Percentiles rank a stretch among this genome's conserved stretches.
Evolutionary conservation across 2,113 vertebrate genomes (phyloP).

Genomic region (Erythrocercus mccallii): DNA sequence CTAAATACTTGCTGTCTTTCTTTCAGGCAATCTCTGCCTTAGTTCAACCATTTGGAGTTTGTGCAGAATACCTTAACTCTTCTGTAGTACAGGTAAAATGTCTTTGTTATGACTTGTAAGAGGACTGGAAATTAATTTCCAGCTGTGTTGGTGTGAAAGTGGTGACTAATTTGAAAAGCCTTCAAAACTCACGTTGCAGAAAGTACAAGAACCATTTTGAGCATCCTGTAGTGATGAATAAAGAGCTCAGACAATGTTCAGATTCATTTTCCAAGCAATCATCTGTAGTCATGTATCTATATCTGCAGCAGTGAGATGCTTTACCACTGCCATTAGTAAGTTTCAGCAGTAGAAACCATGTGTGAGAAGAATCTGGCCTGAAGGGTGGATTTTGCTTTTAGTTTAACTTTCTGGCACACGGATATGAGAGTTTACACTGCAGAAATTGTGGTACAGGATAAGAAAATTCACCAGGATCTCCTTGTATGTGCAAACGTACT

Average conservation of each 20-base stretch:
- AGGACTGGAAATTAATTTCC: background rate
- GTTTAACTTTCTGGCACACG: background rate
- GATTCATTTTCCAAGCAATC: background rate
- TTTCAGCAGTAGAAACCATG: background rate
- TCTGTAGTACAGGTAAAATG: conserved; percentile 90
- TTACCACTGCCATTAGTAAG: background rate
- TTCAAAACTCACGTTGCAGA: background rate
- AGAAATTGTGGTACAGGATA: background rate
- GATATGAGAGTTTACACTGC: background rate
- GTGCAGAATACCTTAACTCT: conserved; percentile 96
- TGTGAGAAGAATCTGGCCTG: background rate
- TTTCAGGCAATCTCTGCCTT: conserved; percentile 90
- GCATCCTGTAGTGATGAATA: background rate
- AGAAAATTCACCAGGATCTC: background rate
- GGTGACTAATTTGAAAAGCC: background rate
- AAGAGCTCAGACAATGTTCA: background rate
- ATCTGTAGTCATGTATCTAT: background rate
- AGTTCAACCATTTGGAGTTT: conserved; percentile 93
- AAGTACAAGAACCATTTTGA: background rate
- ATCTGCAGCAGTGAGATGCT: background rate
- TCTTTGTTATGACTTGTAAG: background rate
- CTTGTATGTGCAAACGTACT: background rate
- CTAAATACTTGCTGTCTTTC: conserved; percentile 8
- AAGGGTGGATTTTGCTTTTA: background rate
- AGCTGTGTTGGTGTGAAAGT: background rate